A percentile compares a stretch with the other conserved stretches of the same genome.
Conservation (phyloP, 2,797 vertebrate genomes). For the Molossus molossus region DNA sequence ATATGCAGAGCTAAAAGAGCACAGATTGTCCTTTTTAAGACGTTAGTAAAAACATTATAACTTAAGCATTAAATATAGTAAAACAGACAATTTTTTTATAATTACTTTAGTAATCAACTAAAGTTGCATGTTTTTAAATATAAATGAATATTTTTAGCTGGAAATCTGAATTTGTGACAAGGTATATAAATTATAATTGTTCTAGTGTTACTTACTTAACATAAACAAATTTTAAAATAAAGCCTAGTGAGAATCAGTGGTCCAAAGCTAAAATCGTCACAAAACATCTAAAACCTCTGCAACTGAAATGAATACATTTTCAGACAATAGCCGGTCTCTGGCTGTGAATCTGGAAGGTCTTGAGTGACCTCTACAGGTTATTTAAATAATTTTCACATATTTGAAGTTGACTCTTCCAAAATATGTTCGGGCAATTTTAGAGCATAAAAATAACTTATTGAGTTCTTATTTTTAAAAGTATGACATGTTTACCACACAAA, state of each 20-base stretch:
- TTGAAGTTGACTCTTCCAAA: conserved; percentile 33
- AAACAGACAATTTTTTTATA: conserved; percentile 60
- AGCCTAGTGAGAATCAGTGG: conserved; percentile 37
- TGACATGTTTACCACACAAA: neutral
- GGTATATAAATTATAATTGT: neutral
- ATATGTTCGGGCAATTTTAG: neutral
- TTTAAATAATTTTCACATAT: conserved; percentile 44
- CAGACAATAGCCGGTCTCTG: accelerated
- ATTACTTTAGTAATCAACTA: neutral
- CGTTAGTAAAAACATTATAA: neutral
- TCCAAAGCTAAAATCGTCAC: conserved; percentile 65
- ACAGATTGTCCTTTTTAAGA: neutral
- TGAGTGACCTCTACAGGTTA: conserved; percentile 83
- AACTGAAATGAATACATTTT: conserved; percentile 18
- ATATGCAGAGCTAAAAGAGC: neutral
- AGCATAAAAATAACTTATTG: neutral
- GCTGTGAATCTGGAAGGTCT: conserved; percentile 60
- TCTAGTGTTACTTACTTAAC: conserved; percentile 46
- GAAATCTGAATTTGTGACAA: conserved; percentile 17
- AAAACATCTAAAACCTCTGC: conserved; percentile 64
- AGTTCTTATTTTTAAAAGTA: conserved; percentile 27
- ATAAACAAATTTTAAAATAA: conserved; percentile 37
- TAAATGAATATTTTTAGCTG: neutral
- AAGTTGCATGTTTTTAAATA: neutral
- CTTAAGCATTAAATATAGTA: conserved; percentile 37